These are phyloP conservation scores for Zootoca vivipara DNA, from an alignment of 2,113 vertebrate species.

Conservation along the genomic window DNA sequence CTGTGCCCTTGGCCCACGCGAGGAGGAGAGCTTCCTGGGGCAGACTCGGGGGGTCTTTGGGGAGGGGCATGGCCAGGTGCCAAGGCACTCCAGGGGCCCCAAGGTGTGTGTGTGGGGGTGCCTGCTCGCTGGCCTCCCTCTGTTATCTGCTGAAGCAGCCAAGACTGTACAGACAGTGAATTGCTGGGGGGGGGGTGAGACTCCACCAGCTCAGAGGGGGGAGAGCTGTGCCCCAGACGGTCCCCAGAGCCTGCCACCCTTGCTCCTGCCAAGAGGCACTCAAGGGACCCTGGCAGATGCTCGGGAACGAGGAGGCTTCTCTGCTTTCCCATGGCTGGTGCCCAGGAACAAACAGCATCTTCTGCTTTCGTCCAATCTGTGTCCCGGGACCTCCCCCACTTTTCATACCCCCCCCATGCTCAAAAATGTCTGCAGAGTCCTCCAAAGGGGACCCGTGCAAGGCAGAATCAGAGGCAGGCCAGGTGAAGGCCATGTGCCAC, in stretches of 20 bases:
- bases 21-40: background rate
- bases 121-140: background rate
- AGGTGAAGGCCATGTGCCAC: too few species aligned
- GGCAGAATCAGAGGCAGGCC: too few species aligned
- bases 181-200: accelerated
- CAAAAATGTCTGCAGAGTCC: background rate
- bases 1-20: background rate
- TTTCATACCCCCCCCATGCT: background rate
- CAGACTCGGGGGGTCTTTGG: background rate
- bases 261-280: background rate
- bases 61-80: background rate
- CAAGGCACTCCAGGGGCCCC: background rate
- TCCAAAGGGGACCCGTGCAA: too few species aligned
- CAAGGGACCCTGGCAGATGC: background rate
- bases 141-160: background rate
- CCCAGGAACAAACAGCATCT: background rate
- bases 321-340: background rate
- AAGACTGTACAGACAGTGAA: background rate
- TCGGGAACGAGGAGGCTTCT: too few species aligned
- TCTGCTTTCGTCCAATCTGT: too few species aligned
- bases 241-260: background rate
- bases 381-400: background rate
- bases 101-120: background rate
- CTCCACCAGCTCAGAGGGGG: background rate
- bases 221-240: background rate